Evolutionary conservation across 2,888 invertebrate genomes (phyloP).

Genomic region (Thecocarcelia acutangulata): DNA sequence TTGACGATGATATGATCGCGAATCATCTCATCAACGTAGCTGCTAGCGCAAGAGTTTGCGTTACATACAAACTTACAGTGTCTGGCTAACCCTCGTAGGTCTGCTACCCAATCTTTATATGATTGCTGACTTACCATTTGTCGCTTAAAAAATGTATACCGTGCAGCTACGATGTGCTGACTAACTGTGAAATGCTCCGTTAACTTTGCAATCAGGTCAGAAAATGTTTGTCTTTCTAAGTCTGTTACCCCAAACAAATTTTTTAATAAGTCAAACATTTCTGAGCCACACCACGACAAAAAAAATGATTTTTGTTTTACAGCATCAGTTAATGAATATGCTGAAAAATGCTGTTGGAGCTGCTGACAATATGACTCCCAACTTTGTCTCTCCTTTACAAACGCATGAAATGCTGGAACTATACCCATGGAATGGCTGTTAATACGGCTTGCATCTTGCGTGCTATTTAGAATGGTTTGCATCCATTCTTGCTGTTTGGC

Average conservation of each 20-base stretch:
- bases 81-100: slow-evolving; percentile 34
- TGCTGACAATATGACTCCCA: background rate
- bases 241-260: background rate
- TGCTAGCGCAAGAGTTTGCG: slow-evolving; percentile 5
- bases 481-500: slow-evolving; percentile 34
- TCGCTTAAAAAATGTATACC: background rate
- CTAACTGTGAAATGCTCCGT: background rate
- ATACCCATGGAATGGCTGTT: background rate
- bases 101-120: slow-evolving; percentile 52
- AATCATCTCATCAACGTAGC: slow-evolving; percentile 64
- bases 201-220: background rate
- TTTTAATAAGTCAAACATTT: background rate
- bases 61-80: slow-evolving; percentile 5
- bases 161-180: slow-evolving; percentile 12
- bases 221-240: background rate
- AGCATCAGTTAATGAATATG: background rate
- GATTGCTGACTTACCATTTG: background rate
- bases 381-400: background rate
- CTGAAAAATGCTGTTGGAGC: no score
- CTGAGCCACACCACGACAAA: slow-evolving; percentile 1
- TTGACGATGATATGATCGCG: slow-evolving; percentile 62
- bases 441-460: slow-evolving; percentile 8
- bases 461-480: slow-evolving; percentile 22
- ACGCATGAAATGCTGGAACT: background rate
- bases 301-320: no score